Evolutionary conservation across 2,797 vertebrate species (phyloP).

Genomic region (Acipenser oxyrinchus): DNA sequence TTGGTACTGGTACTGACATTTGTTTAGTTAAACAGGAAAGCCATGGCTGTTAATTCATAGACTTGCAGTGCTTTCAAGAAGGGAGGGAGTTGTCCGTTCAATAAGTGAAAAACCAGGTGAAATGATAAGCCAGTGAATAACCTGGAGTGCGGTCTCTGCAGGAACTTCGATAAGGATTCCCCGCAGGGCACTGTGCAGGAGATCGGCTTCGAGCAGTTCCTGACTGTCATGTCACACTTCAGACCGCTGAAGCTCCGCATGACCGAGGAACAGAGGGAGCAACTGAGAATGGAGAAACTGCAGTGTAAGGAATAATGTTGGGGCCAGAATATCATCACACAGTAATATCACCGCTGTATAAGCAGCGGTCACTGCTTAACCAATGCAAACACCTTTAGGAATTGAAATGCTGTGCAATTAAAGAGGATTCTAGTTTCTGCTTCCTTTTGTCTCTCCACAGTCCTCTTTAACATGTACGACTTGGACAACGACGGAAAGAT

Average conservation of each 20-base stretch:
- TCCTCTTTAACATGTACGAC: constrained; percentile 96
- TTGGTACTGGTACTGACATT: no score
- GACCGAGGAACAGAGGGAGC: constrained; percentile 63
- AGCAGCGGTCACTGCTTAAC: no score
- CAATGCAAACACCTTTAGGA: no score
- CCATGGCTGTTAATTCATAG: no score
- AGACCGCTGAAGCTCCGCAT: constrained; percentile 62
- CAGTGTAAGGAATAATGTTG: constrained; percentile 63
- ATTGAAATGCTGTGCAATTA: no score
- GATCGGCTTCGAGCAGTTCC: constrained; percentile 84
- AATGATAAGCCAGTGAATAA: neutral
- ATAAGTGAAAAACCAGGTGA: no score
- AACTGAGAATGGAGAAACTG: constrained; percentile 71
- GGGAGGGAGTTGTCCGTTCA: no score
- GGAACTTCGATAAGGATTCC: constrained; percentile 65
- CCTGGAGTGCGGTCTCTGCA: constrained; percentile 23
- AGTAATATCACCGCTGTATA: no score
- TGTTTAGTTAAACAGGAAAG: no score
- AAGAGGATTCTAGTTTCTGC: no score
- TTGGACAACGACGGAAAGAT: constrained; percentile 83
- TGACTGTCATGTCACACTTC: constrained; percentile 90
- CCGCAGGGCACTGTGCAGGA: constrained; percentile 38
- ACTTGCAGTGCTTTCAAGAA: no score
- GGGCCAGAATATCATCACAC: neutral
- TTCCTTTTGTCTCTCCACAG: constrained; percentile 41